Evolutionary conservation across 2,797 vertebrate genomes (phyloP).

Genomic region (Chelon auratus): DNA sequence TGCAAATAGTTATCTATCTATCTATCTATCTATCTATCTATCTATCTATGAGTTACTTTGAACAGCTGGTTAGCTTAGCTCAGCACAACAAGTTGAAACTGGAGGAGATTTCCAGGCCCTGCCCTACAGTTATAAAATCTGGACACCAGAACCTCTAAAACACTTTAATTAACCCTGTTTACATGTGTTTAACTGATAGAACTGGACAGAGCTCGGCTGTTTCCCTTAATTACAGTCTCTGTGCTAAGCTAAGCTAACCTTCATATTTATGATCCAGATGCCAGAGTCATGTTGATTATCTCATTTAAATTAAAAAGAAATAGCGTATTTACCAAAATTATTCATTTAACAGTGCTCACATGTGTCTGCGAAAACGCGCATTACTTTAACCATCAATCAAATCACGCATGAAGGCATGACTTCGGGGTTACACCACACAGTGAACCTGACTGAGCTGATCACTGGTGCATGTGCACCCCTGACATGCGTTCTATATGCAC

Average conservation of each 20-base stretch:
- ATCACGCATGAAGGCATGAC: slow-evolving; percentile 55
- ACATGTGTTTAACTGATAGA: neutral
- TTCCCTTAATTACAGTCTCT: neutral
- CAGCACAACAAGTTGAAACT: neutral
- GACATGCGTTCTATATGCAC: slow-evolving; percentile 65
- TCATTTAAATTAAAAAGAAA: neutral
- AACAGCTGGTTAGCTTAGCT: slow-evolving; percentile 18
- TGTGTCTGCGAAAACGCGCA: neutral
- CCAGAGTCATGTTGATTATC: neutral
- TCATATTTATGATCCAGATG: neutral
- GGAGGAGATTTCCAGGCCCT: neutral
- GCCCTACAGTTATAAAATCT: slow-evolving; percentile 1
- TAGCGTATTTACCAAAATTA: neutral
- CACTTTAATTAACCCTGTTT: too few species aligned
- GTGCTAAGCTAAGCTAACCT: slow-evolving; percentile 7
- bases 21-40: too few species aligned
- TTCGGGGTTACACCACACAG: slow-evolving; percentile 34
- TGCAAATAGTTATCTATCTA: neutral
- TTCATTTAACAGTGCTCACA: neutral
- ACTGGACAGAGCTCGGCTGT: neutral
- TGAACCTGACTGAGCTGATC: slow-evolving; percentile 68
- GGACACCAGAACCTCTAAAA: neutral
- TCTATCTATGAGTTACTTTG: neutral
- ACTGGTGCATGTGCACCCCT: slow-evolving; percentile 61
- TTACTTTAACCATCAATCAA: slow-evolving; percentile 32